Evolutionary conservation across 2,113 vertebrate species (phyloP).

Genomic region (Lonchura striata): DNA sequence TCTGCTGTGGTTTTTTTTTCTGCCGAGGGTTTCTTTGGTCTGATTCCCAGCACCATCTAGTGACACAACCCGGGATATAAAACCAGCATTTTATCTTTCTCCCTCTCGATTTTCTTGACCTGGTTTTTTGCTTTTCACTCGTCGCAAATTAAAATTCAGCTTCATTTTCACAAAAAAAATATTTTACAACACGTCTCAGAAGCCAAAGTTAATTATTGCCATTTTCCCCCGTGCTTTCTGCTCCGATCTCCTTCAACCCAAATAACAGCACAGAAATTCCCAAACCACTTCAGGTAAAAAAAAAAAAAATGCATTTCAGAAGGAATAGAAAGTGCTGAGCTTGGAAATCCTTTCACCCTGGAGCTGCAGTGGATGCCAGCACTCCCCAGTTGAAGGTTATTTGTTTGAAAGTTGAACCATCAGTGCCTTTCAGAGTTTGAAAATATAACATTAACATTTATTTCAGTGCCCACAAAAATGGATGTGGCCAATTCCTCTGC

Average conservation of each 20-base stretch:
- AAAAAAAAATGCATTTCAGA: neutral
- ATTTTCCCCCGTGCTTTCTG: neutral
- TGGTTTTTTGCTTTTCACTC: neutral
- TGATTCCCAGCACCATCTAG: constrained; percentile 40
- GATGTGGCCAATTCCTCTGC: neutral
- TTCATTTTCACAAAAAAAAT: neutral
- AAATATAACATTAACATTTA: neutral
- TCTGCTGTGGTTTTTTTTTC: accelerated
- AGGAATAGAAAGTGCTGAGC: neutral
- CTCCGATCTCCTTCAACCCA: neutral
- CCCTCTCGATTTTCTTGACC: neutral
- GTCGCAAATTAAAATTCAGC: neutral
- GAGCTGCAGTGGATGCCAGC: neutral
- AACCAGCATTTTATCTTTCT: accelerated
- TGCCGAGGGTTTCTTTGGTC: accelerated
- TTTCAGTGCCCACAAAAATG: neutral
- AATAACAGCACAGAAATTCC: neutral
- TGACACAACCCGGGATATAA: neutral
- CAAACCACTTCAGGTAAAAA: neutral
- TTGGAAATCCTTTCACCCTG: neutral
- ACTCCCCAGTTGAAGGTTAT: neutral
- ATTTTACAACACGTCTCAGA: neutral
- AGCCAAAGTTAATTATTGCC: too few species aligned
- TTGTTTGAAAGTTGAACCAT: neutral
- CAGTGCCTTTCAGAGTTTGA: neutral